Evolutionary conservation across 2,888 invertebrate species (phyloP), one percentile per base, ranked within the genome.

Genomic region (Phortica okadai): DNA sequence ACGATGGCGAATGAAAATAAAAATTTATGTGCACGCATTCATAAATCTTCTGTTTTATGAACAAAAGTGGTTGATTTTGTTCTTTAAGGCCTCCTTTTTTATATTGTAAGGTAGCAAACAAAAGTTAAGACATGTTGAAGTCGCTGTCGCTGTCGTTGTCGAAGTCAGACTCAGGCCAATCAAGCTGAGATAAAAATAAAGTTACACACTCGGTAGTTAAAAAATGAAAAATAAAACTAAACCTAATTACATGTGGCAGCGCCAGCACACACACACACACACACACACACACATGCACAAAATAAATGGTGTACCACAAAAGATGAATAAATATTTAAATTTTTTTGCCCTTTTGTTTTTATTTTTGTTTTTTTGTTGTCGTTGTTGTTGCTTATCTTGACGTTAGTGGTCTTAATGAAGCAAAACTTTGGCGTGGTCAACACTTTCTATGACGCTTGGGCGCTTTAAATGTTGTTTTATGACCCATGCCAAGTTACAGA

Each of bases 221-320:
- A 11, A 0, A n/a, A 56, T 56, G 14, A 77, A 81, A 67, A 72
- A 74, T 72, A 76, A 69, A 73, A 73, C 41, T 6, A 33, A 82
- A 89, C 85, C 89, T 89, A 89, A 90, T 89, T 89, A 90, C 89
- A 87, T 87, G 80, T 78, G 83, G 81, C 80, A 83, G 16, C 25
- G 62, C 21, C 62, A 62, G 62, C 25, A 1, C 10, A 62, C 21
- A 21, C 21, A 21, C 21, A 21, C 21, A 21, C 21, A 21, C 21
- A 21, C 25, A 1, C 10, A 62, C 25, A 1, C 10, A 62, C 25
- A 1, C 10, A 62, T 1, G 1, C 21, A 21, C 45, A 6, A 54
- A 79, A 74, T 77, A 77, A 78, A 78, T 78, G 82, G 72, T 21
- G 33, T 25, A 79, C 78, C 73, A 80, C 80, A 74, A 56, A 44